Evolutionary conservation across 2,113 vertebrate genomes (phyloP), one percentile per base, ranked within the genome.

Genomic region (Phyllopteryx taeniolatus): DNA sequence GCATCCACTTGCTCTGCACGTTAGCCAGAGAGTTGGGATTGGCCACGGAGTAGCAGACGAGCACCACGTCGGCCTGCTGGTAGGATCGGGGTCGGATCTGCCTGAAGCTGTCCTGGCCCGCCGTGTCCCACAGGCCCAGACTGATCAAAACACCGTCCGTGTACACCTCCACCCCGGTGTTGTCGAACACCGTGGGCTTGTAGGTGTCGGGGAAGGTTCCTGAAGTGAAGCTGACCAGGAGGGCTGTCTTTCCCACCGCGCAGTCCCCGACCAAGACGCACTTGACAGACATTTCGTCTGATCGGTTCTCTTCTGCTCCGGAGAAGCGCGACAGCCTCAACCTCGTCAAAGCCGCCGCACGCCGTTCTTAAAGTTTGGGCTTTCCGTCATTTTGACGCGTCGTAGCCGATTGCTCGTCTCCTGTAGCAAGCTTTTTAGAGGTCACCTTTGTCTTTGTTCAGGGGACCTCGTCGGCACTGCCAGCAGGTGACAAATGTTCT

Each of bases 111-210:
- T 99, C 98, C 0, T 94, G 95, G 35, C 98, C 98, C 0, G 96
- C 94, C 0, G 98, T 99, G 88, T 99, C 98, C 98, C 98, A 99
- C 63, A 99, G 93, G 1, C 98, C 98, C 62, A 99, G 88, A 80
- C 94, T 98, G 79, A 99, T 97, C 85, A 95, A 96, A 49, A 93
- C 83, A 1, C 96, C 97, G 0, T 99, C 98, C 96, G 98, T 95
- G 90, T 95, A 97, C 53, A 99, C 96, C 0, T 99, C 96, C 44
- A 98, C 96, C 0, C 98, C 98, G 0, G 96, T 97, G 77, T 97
- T 99, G 68, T 99, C 96, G 7, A 97, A 99, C n/a, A 99, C 95
- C 0, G 98, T 98, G 53, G 98, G 96, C 86, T 89, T 95, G 82
- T 99, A 99, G 64, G 86, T 70, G 20, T 98, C 98, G 0, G 96